Evolutionary conservation across 1,140 invertebrate genomes (phyloP).

Genomic region (Globodera rostochiensis): DNA sequence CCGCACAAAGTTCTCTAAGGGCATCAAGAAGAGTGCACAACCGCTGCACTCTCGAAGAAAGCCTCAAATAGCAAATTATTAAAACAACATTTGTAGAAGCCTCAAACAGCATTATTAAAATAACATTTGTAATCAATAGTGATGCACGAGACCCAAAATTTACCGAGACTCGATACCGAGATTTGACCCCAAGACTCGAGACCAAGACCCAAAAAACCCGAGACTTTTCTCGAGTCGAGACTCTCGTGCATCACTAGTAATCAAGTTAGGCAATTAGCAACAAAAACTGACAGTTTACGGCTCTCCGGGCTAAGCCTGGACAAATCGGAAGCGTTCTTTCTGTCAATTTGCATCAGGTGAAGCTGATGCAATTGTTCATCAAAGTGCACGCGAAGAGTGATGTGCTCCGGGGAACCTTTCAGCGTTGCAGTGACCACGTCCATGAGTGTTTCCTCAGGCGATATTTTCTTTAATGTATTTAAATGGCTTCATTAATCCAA

Average conservation of each 20-base stretch:
- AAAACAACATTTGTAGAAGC: too few species aligned
- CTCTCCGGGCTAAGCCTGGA: background rate
- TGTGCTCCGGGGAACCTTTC: slow-evolving; percentile 7
- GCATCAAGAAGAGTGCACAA: background rate
- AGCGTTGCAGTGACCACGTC: slow-evolving; percentile 11
- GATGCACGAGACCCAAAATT: too few species aligned
- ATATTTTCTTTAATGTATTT: slow-evolving; percentile 1
- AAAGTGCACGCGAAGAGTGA: background rate
- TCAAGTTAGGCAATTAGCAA: too few species aligned
- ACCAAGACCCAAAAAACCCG: too few species aligned
- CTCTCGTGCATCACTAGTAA: too few species aligned
- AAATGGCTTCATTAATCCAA: too few species aligned
- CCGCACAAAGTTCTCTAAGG: background rate
- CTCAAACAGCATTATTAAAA: too few species aligned
- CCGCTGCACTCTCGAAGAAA: background rate
- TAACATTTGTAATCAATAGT: too few species aligned
- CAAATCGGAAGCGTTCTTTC: background rate
- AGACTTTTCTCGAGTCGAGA: too few species aligned
- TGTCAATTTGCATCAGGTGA: slow-evolving; percentile 1
- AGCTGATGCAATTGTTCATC: background rate
- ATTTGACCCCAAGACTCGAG: too few species aligned
- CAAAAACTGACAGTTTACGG: background rate
- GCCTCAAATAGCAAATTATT: too few species aligned
- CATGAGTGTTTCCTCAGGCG: slow-evolving; percentile 4
- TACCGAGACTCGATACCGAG: too few species aligned